Percentiles rank a stretch among this genome's conserved stretches.
These are phyloP conservation scores for Palythoa grandiflora DNA, from an alignment of 92 coral and sea anemone genomes.

Conservation along the genomic window DNA sequence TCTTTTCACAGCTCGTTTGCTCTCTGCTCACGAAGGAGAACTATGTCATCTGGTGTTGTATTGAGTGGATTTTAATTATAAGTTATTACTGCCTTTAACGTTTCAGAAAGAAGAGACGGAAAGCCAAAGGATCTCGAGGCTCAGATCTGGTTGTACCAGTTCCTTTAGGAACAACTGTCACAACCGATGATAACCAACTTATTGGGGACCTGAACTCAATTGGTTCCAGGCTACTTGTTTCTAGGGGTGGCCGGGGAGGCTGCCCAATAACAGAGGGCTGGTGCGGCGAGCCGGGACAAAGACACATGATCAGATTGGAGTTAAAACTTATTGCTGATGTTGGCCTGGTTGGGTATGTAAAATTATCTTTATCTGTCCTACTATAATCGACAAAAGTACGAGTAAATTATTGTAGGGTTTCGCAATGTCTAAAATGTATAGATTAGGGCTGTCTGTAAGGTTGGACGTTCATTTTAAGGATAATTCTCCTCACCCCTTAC, in stretches of 20 bases:
- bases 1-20: too few species aligned
- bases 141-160: constrained; percentile 86
- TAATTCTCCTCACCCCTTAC: too few species aligned
- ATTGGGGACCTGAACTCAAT: constrained; percentile 79
- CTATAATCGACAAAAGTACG: neutral
- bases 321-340: constrained; percentile 87
- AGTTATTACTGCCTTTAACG: neutral
- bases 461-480: too few species aligned
- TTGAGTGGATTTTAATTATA: neutral
- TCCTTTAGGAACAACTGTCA: constrained; percentile 88
- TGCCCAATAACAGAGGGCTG: constrained; percentile 82
- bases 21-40: too few species aligned
- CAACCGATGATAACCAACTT: constrained; percentile 82
- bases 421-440: too few species aligned
- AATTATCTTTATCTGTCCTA: neutral
- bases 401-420: too few species aligned
- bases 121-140: constrained; percentile 86
- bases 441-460: too few species aligned
- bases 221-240: constrained; percentile 84
- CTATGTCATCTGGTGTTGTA: neutral
- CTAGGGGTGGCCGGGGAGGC: constrained; percentile 97
- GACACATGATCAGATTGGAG: constrained; percentile 77
- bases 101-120: constrained; percentile 65
- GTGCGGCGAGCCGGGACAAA: constrained; percentile 91
- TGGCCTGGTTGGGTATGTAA: constrained; percentile 87